Conservation (phyloP, 2,797 vertebrate species). For the Lepus oiostolus region DNA sequence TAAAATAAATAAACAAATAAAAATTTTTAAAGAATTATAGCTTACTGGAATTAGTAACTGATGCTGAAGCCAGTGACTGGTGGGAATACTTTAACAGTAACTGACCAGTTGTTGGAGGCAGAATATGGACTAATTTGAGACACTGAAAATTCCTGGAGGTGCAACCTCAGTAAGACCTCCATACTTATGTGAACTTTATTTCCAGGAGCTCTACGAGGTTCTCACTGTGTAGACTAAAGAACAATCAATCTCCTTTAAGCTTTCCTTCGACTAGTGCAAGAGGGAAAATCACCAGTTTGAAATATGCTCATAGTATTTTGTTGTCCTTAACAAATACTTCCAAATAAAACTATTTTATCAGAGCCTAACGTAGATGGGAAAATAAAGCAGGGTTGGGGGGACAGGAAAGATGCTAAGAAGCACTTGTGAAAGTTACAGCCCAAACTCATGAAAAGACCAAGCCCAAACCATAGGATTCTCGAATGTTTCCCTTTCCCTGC, state of each 20-base stretch:
- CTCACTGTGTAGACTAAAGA: slow-evolving; percentile 15
- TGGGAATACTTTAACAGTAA: neutral
- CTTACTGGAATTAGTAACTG: neutral
- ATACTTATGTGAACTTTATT: slow-evolving; percentile 28
- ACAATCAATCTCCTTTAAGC: neutral
- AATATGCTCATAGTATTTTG: slow-evolving; percentile 20
- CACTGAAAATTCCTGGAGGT: neutral
- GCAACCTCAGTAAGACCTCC: neutral
- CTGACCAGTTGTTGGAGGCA: neutral
- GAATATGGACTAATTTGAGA: neutral
- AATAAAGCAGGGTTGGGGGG: neutral
- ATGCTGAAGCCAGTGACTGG: neutral
- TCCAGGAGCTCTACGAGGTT: neutral
- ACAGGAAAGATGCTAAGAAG: neutral
- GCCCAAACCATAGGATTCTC: neutral
- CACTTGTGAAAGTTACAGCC: neutral
- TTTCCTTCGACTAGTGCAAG: neutral
- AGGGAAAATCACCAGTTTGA: slow-evolving; percentile 18
- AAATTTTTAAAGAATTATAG: neutral
- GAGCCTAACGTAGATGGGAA: neutral
- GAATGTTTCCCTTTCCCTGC: neutral
- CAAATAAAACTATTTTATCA: neutral
- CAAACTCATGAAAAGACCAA: neutral
- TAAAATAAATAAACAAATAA: no score
- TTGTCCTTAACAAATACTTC: slow-evolving; percentile 24